Percentiles rank a stretch among this genome's conserved stretches.
These are phyloP conservation scores for Polypedilum pembai DNA, from an alignment of 1,140 invertebrate genomes.

Conservation along the genomic window DNA sequence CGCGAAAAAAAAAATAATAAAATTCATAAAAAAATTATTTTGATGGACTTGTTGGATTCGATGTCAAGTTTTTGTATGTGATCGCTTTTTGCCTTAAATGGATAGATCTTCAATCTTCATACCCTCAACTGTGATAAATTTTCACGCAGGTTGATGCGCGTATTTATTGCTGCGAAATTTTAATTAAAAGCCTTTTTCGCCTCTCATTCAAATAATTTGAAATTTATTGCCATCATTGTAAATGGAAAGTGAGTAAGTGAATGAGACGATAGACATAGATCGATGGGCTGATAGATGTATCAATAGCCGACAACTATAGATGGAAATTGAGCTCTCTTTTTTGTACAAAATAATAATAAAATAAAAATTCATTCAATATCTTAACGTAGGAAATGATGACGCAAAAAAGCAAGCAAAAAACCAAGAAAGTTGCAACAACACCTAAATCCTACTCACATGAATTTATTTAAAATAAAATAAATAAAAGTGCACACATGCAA, in stretches of 20 bases:
- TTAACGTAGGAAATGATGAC: constrained; percentile 1
- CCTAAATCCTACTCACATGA: constrained; percentile 5
- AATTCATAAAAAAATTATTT: neutral
- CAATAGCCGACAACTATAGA: neutral
- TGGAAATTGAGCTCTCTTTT: neutral
- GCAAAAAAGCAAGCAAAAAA: neutral
- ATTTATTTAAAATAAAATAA: neutral
- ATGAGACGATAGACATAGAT: neutral
- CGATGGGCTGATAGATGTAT: neutral
- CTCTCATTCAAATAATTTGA: neutral
- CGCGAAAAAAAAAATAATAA: neutral
- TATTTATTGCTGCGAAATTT: neutral
- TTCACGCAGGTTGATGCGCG: constrained; percentile 8
- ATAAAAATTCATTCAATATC: constrained; percentile 7
- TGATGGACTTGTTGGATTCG: neutral
- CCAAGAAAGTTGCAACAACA: neutral
- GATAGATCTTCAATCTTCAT: neutral
- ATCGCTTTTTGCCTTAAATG: neutral
- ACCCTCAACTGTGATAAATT: neutral
- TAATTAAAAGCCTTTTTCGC: neutral
- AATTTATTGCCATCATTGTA: neutral
- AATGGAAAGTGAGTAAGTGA: neutral
- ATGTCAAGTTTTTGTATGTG: neutral
- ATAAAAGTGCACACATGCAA: neutral
- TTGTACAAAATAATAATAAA: neutral